Evolutionary conservation across 2,888 invertebrate species (phyloP).

Genomic region (Salpingus planirostris): DNA sequence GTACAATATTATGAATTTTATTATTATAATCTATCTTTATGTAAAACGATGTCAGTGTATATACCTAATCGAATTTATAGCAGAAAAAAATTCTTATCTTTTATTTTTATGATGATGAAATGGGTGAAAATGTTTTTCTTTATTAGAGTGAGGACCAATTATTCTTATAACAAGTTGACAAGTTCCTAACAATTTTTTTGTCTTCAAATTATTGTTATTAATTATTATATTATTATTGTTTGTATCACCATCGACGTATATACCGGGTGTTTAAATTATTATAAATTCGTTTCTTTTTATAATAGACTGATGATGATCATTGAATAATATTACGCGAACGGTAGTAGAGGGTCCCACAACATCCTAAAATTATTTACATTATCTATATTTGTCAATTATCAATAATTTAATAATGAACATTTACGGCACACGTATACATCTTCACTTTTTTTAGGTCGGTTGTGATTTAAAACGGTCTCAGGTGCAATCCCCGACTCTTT

Average conservation of each 20-base stretch:
- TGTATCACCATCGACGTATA: background rate
- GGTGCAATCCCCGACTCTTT: no score
- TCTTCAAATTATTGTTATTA: constrained; percentile 7
- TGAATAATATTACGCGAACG: no score
- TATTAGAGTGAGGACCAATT: constrained; percentile 39
- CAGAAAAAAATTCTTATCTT: no score
- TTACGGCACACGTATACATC: no score
- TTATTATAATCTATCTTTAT: constrained; percentile 26
- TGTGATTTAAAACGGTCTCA: no score
- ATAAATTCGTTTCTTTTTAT: no score
- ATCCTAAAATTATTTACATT: constrained; percentile 25
- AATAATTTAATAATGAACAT: no score
- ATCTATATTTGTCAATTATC: constrained; percentile 19
- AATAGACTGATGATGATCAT: no score
- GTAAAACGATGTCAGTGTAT: constrained; percentile 33
- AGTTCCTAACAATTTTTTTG: constrained; percentile 33
- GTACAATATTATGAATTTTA: constrained; percentile 27
- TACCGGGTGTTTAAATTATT: background rate
- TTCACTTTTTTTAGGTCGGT: no score
- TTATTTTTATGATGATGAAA: no score
- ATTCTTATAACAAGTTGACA: constrained; percentile 36
- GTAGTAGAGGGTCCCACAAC: no score
- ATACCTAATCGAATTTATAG: constrained; percentile 31
- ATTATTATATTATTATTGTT: background rate
- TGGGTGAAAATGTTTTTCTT: constrained; percentile 30